These are phyloP conservation scores for Trissoscelio sp. DNA, from an alignment of 2,888 invertebrate genomes.

Conservation along the genomic window DNA sequence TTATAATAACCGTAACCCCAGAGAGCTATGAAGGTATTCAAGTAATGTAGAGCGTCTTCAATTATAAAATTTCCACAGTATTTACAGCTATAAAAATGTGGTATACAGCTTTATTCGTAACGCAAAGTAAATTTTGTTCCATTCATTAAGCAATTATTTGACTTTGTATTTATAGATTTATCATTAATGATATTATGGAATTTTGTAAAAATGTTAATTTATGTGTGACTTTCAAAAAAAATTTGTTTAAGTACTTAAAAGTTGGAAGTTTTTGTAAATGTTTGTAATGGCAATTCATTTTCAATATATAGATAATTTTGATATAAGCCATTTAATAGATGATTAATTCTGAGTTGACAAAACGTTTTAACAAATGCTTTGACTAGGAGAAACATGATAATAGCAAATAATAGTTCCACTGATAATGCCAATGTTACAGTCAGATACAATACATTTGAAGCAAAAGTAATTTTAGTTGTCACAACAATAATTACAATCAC, in stretches of 20 bases:
- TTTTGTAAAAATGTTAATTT: not conserved
- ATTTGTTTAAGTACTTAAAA: not conserved
- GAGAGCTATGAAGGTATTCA: constrained; percentile 7
- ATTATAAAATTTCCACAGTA: constrained; percentile 17
- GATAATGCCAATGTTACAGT: not conserved
- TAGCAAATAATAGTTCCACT: not conserved
- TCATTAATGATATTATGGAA: not conserved
- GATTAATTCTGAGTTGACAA: not conserved
- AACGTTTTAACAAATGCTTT: not conserved
- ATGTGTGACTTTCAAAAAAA: not conserved
- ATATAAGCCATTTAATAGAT: not conserved
- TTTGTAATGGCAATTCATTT: not conserved
- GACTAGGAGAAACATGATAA: not conserved
- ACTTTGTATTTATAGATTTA: not conserved
- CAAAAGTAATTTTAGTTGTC: not conserved
- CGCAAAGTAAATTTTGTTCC: not conserved
- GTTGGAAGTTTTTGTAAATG: not conserved
- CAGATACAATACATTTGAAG: not conserved
- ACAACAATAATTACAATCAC: not conserved
- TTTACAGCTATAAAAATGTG: constrained; percentile 6
- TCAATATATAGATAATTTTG: not conserved
- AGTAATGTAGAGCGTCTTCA: constrained; percentile 15
- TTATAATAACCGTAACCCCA: constrained; percentile 8
- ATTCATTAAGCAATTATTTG: not conserved
- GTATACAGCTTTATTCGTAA: not conserved